phyloP scores from a whole-genome alignment of 2,113 vertebrate genomes.

The Trachemys scripta region DNA sequence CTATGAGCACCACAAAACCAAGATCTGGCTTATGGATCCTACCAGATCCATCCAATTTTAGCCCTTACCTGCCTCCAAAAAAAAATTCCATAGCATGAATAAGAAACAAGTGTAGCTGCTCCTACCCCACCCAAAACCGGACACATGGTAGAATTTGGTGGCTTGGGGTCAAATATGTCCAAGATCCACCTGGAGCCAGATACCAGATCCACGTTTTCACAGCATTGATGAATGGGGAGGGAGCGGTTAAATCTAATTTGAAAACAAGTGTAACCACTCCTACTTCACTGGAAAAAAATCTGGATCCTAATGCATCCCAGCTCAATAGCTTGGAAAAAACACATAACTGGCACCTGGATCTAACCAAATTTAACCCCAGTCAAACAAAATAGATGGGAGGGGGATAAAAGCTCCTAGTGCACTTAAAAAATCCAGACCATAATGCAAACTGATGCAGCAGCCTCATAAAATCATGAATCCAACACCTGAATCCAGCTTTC shows the following conservation, averaged over 20 bases:
- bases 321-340: neutral
- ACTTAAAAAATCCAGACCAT: neutral
- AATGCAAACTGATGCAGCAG: neutral
- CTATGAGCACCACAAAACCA: neutral
- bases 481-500: neutral
- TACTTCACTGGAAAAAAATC: accelerated
- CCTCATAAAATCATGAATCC: neutral
- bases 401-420: neutral
- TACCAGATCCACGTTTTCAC: neutral
- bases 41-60: neutral
- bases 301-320: neutral
- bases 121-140: accelerated
- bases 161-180: neutral
- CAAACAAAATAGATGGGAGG: neutral
- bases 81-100: neutral
- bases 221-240: neutral
- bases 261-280: neutral
- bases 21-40: neutral
- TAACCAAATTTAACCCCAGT: neutral
- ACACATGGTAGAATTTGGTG: neutral
- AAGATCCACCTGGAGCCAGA: neutral
- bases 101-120: accelerated
- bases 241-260: neutral
- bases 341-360: neutral
- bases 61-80: neutral